Evolutionary conservation across 2,888 invertebrate species (phyloP), one percentile per base, ranked within the genome.

Genomic region (Limulus polyphemus): DNA sequence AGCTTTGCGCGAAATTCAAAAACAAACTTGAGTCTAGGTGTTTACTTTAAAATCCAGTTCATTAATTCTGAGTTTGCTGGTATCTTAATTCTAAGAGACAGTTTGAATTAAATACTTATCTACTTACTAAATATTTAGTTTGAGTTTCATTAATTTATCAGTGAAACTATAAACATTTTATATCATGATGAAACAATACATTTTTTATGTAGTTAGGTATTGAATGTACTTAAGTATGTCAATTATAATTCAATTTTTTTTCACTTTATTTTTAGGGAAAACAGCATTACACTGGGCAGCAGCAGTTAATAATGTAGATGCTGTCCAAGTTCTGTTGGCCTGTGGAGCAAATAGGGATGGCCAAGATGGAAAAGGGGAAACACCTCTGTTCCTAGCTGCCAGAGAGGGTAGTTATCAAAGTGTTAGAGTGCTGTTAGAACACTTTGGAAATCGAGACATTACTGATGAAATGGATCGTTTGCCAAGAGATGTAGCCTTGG

Each of bases 241-340:
- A n/a, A n/a, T 10, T 51, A 3, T 51, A 51, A n/a, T 51, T 51
- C 9, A 51, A 9, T 14, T 51, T 13, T 14, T 14, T n/a, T 7
- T 32, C 32, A 32, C 7, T 32, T 32, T 3, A 32, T 32, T 32
- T 58, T 10, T 16, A 67, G 67, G 64, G 13, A 70, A 69, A 63
- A 97, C 98, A 0, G 95, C 98, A 0, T 81, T 99, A 11, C 99
- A 99, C 76, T 98, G 97, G 95, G 98, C 98, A 0, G 93, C 98
- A 0, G 90, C 94, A 1, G 95, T 95, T 10, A 95, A 97, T 74
- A 95, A 97, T 72, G 88, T 90, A 0, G 92, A 92, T 70, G 95
- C 95, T 0, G 91, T 95, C 4, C 89, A 90, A 72, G 87, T 91
- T 49, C 78, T 95, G 11, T 77, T 98, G 4, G 84, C 88, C 65